Conservation (phyloP, 2,797 vertebrate genomes). For the Poecilia velifera region DNA sequence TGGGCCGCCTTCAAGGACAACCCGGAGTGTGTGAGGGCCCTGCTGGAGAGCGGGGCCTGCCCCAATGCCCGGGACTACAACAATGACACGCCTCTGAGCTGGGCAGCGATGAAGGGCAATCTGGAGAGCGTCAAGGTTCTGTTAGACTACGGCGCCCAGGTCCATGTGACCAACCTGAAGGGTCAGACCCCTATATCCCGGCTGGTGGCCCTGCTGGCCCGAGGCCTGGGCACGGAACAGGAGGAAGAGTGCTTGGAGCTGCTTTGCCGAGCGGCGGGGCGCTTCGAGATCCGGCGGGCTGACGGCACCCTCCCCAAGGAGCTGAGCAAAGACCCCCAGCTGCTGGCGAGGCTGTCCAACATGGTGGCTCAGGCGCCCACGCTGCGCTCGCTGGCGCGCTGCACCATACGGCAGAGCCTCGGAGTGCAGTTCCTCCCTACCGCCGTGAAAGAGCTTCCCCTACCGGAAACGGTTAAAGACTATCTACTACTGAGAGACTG, state of each 20-base stretch:
- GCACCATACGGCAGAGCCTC: constrained; percentile 87
- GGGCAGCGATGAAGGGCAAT: constrained; percentile 98
- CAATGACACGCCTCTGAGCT: constrained; percentile 94
- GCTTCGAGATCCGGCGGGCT: constrained; percentile 86
- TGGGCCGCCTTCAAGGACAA: constrained; percentile 98
- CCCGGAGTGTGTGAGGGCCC: constrained; percentile 88
- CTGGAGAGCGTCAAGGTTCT: constrained; percentile 93
- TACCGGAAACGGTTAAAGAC: constrained; percentile 91
- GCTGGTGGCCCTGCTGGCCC: constrained; percentile 89
- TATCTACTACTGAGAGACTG: constrained; percentile 89
- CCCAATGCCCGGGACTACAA: constrained; percentile 94
- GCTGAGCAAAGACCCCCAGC: constrained; percentile 89
- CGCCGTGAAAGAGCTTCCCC: constrained; percentile 90
- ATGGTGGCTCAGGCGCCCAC: constrained; percentile 88
- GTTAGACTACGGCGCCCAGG: constrained; percentile 92
- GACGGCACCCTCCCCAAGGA: constrained; percentile 90
- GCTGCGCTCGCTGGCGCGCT: constrained; percentile 89
- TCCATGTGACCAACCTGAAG: constrained; percentile 91
- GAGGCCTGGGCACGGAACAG: constrained; percentile 90
- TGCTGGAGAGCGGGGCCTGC: constrained; percentile 90
- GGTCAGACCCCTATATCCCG: constrained; percentile 93
- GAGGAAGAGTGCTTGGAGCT: constrained; percentile 95
- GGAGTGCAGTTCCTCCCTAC: constrained; percentile 89
- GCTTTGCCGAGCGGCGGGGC: constrained; percentile 88
- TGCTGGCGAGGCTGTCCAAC: constrained; percentile 86